Evolutionary conservation across 2,888 invertebrate species (phyloP).

Genomic region (Agriotes lineatus): DNA sequence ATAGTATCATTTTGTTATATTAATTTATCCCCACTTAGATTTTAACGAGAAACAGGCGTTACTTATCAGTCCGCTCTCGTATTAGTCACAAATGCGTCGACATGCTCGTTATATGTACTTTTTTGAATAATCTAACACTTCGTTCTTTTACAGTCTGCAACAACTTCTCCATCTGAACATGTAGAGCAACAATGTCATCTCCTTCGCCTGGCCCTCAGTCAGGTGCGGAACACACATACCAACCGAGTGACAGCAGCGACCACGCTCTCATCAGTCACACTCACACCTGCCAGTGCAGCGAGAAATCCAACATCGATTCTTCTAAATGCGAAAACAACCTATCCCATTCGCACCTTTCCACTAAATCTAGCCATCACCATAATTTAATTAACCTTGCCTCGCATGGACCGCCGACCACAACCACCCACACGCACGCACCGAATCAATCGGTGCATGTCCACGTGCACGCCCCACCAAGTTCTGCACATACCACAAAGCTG

Average conservation of each 20-base stretch:
- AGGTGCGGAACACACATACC: conserved; percentile 60
- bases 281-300: conserved; percentile 59
- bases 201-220: conserved; percentile 62
- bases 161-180: conserved; percentile 20
- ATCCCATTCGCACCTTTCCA: conserved; percentile 38
- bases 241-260: conserved; percentile 62
- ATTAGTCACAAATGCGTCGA: no score
- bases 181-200: conserved; percentile 54
- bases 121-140: background rate
- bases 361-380: conserved; percentile 50
- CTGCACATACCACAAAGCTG: conserved; percentile 53
- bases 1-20: no score
- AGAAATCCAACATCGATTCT: conserved; percentile 53
- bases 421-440: conserved; percentile 56
- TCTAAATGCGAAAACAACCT: conserved; percentile 56
- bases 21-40: no score
- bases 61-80: no score
- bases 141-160: background rate
- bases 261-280: conserved; percentile 59
- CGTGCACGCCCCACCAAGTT: conserved; percentile 59
- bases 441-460: conserved; percentile 58
- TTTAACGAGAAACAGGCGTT: no score
- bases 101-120: no score
- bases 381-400: conserved; percentile 48
- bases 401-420: conserved; percentile 53